Conservation (phyloP, 2,113 vertebrate genomes). For the Tyto alba region DNA sequence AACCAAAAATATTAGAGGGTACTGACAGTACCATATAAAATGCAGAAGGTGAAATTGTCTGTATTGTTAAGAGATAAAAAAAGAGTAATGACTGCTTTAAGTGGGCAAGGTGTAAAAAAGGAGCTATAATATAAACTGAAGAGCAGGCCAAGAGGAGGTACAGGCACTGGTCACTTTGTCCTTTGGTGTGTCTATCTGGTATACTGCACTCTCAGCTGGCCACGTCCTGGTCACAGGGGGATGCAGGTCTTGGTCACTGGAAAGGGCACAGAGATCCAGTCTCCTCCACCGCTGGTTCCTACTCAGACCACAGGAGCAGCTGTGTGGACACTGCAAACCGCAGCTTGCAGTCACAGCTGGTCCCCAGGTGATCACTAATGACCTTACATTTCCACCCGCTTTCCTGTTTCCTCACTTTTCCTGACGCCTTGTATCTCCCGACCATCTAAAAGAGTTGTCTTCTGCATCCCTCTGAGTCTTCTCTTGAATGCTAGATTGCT, state of each 20-base stretch:
- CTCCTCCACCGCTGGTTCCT: not conserved
- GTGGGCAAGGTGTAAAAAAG: not conserved
- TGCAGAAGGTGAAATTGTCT: slow-evolving; percentile 28
- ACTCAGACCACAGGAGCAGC: not conserved
- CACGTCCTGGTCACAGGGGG: not conserved
- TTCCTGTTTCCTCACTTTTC: not conserved
- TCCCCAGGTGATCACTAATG: not conserved
- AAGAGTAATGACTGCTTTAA: slow-evolving; percentile 21
- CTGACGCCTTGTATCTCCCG: not conserved
- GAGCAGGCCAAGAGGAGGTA: not conserved
- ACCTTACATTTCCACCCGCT: not conserved
- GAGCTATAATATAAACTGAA: not conserved
- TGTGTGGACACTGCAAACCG: too few relatives aligned
- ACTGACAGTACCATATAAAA: slow-evolving; percentile 22
- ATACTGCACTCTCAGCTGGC: not conserved
- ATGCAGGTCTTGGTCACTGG: not conserved
- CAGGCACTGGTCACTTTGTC: not conserved
- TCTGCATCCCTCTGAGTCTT: not conserved
- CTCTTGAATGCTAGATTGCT: not conserved
- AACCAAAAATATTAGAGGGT: slow-evolving; percentile 37
- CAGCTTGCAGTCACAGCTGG: not conserved
- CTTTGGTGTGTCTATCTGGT: not conserved
- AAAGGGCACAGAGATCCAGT: not conserved
- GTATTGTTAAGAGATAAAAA: slow-evolving; percentile 19
- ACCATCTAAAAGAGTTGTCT: not conserved